Conservation (phyloP, 2,797 vertebrate genomes). For the Tapera naevia region DNA sequence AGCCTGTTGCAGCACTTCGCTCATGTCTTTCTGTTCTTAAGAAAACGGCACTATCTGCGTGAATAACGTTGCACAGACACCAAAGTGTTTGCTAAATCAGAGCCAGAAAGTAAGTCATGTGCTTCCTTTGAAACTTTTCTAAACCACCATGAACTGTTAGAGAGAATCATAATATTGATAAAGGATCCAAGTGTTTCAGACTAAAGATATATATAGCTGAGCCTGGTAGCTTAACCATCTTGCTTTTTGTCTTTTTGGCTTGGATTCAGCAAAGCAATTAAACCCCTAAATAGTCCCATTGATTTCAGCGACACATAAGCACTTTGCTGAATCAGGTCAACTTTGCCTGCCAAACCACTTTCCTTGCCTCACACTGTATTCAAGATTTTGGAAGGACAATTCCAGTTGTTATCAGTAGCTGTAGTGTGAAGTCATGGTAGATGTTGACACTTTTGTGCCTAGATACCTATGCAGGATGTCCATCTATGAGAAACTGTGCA, state of each 20-base stretch:
- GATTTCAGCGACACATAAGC: background rate
- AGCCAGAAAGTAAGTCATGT: background rate
- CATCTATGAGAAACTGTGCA: accelerated
- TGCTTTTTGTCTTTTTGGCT: constrained; percentile 19
- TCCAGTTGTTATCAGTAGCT: background rate
- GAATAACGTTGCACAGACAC: background rate
- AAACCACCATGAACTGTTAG: background rate
- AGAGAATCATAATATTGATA: background rate
- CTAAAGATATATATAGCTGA: background rate
- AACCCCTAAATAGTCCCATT: background rate
- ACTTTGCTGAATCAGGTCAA: background rate
- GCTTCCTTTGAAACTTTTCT: constrained; percentile 4
- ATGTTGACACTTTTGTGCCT: background rate
- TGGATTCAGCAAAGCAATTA: constrained; percentile 39
- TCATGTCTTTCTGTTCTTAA: background rate
- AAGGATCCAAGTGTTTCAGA: background rate
- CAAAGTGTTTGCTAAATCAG: background rate
- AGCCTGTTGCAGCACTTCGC: background rate
- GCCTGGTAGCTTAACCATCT: background rate
- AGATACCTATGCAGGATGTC: background rate
- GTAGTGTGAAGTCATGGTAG: background rate
- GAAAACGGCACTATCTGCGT: background rate
- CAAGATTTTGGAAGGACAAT: background rate
- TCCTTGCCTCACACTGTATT: background rate
- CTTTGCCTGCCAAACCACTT: background rate